Evolutionary conservation across 2,797 vertebrate species (phyloP).

Genomic region (Mormyrops attenuatus): DNA sequence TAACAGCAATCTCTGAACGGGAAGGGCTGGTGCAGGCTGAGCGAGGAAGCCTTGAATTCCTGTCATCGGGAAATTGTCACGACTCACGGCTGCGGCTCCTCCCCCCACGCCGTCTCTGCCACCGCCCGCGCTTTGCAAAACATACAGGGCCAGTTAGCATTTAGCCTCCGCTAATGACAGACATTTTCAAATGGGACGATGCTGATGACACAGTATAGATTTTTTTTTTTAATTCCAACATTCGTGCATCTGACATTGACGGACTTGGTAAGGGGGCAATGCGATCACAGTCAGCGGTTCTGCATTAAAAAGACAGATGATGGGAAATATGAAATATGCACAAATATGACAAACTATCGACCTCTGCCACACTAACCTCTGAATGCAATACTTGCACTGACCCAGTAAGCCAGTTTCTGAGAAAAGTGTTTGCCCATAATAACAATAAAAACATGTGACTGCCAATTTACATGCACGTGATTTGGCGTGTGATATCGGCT

Average conservation of each 20-base stretch:
- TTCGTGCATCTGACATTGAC: background rate
- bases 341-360: background rate
- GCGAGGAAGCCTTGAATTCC: slow-evolving; percentile 59
- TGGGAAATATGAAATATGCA: background rate
- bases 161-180: background rate
- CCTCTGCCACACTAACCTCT: background rate
- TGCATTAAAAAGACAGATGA: background rate
- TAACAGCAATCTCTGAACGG: slow-evolving; percentile 72
- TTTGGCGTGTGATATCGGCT: background rate
- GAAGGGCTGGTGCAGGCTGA: slow-evolving; percentile 50
- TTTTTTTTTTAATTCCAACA: background rate
- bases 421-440: background rate
- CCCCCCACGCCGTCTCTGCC: background rate
- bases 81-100: slow-evolving; percentile 21
- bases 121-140: background rate
- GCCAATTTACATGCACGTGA: background rate
- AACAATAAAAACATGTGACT: background rate
- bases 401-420: background rate
- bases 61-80: slow-evolving; percentile 58
- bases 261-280: background rate
- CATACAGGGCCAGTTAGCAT: background rate
- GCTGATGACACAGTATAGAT: background rate
- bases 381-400: background rate
- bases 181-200: background rate
- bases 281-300: background rate